phyloP scores from a whole-genome alignment of 2,888 invertebrate species.

The Galerucella pusilla region DNA sequence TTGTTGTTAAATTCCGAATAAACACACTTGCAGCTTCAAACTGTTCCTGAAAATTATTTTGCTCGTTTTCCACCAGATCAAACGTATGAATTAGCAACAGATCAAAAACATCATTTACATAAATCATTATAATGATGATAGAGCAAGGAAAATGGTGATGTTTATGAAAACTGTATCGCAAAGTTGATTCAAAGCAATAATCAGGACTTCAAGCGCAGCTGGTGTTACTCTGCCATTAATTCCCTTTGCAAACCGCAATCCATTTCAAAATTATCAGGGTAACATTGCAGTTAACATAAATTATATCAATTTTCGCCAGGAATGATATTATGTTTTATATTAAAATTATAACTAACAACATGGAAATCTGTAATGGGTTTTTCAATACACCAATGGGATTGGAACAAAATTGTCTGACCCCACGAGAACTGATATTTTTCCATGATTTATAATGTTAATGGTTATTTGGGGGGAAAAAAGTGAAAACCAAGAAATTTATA shows the following conservation, averaged over 20 bases:
- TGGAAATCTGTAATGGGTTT: slow-evolving; percentile 28
- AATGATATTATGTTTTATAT: slow-evolving; percentile 31
- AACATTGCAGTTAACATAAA: slow-evolving; percentile 30
- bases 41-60: not conserved
- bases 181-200: slow-evolving; percentile 31
- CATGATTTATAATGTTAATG: not conserved
- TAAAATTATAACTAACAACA: slow-evolving; percentile 25
- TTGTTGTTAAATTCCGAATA: no score
- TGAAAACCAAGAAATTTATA: no score
- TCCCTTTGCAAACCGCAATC: slow-evolving; percentile 34
- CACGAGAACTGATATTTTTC: slow-evolving; percentile 5
- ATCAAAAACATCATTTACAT: slow-evolving; percentile 21
- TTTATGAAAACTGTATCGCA: slow-evolving; percentile 29
- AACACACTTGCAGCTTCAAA: no score
- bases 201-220: slow-evolving; percentile 29
- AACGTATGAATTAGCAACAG: not conserved
- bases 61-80: not conserved
- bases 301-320: slow-evolving; percentile 31
- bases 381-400: slow-evolving; percentile 10
- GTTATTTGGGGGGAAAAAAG: not conserved
- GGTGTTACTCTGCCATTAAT: slow-evolving; percentile 33
- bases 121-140: slow-evolving; percentile 30
- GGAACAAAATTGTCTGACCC: not conserved
- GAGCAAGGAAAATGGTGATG: slow-evolving; percentile 23
- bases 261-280: slow-evolving; percentile 34